A percentile compares a stretch with the other conserved stretches of the same genome.
Evolutionary conservation across 2,888 invertebrate genomes (phyloP).

Genomic region (Machimus atricapillus): DNA sequence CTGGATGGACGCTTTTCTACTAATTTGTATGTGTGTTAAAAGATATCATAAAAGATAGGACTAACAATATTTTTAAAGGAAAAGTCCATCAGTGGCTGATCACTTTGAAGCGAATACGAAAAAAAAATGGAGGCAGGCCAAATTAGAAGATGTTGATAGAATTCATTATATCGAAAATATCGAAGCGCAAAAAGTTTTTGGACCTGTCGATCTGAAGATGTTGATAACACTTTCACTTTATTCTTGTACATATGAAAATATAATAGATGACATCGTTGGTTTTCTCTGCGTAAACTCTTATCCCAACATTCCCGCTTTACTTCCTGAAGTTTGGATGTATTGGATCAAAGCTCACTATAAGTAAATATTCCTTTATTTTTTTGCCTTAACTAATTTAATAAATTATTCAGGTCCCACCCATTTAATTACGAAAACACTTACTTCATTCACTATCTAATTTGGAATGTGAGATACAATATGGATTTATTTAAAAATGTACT

Average conservation of each 20-base stretch:
- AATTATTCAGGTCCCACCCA: neutral
- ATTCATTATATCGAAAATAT: neutral
- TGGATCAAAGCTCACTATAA: constrained; percentile 68
- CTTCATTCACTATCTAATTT: constrained; percentile 69
- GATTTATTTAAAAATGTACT: neutral
- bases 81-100: neutral
- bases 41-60: neutral
- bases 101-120: neutral
- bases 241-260: constrained; percentile 48
- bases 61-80: neutral
- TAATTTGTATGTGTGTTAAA: neutral
- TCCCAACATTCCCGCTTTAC: constrained; percentile 67
- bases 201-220: neutral
- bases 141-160: neutral
- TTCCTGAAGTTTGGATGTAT: constrained; percentile 66
- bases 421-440: constrained; percentile 62
- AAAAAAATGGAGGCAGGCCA: neutral
- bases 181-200: neutral
- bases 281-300: constrained; percentile 60
- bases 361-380: constrained; percentile 53
- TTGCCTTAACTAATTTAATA: neutral
- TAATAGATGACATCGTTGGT: constrained; percentile 53
- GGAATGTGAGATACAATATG: constrained; percentile 58
- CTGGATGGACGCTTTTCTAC: neutral
- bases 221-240: neutral